Evolutionary conservation across 2,888 invertebrate species (phyloP).

Genomic region (Andrena marginata): DNA sequence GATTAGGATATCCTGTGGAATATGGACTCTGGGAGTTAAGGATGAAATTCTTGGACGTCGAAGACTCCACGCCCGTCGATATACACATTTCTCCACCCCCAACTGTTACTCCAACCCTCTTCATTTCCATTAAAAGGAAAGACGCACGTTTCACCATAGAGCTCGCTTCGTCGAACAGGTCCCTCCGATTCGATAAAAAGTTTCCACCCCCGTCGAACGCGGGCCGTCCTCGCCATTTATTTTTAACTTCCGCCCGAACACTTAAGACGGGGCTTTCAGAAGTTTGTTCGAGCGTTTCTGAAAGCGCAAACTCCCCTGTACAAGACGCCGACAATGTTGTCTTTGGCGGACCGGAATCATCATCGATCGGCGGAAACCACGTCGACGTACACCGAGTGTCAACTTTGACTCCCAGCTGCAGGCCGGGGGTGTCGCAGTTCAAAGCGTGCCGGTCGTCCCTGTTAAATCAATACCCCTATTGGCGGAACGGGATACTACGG

Average conservation of each 20-base stretch:
- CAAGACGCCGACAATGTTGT: slow-evolving; percentile 12
- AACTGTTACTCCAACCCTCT: too few relatives aligned
- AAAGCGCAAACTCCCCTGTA: slow-evolving; percentile 11
- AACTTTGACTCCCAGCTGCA: slow-evolving; percentile 52
- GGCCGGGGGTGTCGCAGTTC: slow-evolving; percentile 57
- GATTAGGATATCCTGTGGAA: too few relatives aligned
- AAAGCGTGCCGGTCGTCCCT: slow-evolving; percentile 51
- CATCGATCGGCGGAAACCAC: slow-evolving; percentile 7
- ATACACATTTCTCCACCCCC: too few relatives aligned
- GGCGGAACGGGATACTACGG: slow-evolving; percentile 33
- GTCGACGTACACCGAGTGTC: slow-evolving; percentile 28
- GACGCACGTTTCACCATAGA: slow-evolving; percentile 24
- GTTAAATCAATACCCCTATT: slow-evolving; percentile 67
- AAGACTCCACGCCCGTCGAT: too few relatives aligned
- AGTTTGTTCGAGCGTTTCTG: slow-evolving; percentile 23
- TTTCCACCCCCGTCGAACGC: slow-evolving; percentile 9
- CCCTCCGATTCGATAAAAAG: slow-evolving; percentile 25
- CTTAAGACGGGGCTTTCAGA: slow-evolving; percentile 44
- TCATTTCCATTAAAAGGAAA: slow-evolving; percentile 23
- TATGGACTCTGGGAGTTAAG: too few relatives aligned
- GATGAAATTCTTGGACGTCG: too few relatives aligned
- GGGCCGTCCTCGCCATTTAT: slow-evolving; percentile 32
- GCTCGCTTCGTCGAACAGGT: neutral
- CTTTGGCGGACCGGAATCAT: slow-evolving; percentile 9
- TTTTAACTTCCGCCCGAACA: slow-evolving; percentile 39